phyloP scores from a whole-genome alignment of 2,113 vertebrate genomes.

The Lepus europaeus region DNA sequence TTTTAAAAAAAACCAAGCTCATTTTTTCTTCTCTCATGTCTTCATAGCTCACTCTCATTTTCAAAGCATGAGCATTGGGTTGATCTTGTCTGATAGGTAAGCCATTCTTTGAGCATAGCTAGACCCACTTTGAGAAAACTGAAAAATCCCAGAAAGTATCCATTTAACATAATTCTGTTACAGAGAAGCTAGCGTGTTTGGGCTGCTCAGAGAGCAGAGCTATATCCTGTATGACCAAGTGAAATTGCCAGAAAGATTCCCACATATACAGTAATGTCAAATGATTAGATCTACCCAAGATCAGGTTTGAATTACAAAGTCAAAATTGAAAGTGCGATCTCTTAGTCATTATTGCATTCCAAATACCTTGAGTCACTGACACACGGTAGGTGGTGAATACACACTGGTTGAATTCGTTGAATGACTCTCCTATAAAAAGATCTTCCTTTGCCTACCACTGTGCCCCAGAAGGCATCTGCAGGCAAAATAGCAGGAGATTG shows the following conservation, averaged over 20 bases:
- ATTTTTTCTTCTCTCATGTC: not conserved
- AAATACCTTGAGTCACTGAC: not conserved
- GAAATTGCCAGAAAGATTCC: not conserved
- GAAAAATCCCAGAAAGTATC: not conserved
- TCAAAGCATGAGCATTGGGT: not conserved
- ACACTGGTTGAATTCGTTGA: constrained; percentile 23
- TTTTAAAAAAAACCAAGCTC: not conserved
- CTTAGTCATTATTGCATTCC: not conserved
- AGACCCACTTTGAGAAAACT: not conserved
- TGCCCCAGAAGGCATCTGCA: not conserved
- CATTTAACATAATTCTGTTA: not conserved
- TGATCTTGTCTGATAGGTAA: not conserved
- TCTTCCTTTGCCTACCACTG: not conserved
- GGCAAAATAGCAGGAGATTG: not conserved
- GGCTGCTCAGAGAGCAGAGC: not conserved
- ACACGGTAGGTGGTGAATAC: not conserved
- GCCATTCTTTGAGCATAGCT: not conserved
- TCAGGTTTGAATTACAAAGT: not conserved
- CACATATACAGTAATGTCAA: not conserved
- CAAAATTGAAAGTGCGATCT: not conserved
- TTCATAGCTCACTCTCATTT: constrained; percentile 1
- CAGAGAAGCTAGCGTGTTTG: not conserved
- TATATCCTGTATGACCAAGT: not conserved
- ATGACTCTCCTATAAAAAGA: not conserved
- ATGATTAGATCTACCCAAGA: not conserved